Evolutionary conservation across 2,797 vertebrate species (phyloP).

Genomic region (Echiichthys vipera): DNA sequence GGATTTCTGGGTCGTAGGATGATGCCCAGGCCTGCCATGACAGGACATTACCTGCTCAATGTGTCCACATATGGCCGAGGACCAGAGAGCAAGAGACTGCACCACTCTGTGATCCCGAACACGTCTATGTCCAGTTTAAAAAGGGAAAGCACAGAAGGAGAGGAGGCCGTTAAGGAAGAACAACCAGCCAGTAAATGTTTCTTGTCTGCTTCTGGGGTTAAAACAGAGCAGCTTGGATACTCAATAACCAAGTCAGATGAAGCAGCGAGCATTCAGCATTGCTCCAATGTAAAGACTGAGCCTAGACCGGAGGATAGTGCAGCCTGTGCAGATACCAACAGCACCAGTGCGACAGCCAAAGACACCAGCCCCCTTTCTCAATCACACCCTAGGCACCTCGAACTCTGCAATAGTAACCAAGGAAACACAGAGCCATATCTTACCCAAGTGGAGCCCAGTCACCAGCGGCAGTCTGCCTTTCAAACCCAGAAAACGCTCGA

Average conservation of each 20-base stretch:
- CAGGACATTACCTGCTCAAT: slow-evolving; percentile 97
- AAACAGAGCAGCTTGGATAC: slow-evolving; percentile 81
- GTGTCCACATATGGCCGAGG: slow-evolving; percentile 95
- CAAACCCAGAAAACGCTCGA: slow-evolving; percentile 82
- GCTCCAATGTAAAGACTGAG: slow-evolving; percentile 79
- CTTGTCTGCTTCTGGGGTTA: slow-evolving; percentile 49
- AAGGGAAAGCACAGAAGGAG: slow-evolving; percentile 77
- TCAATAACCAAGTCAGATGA: slow-evolving; percentile 46
- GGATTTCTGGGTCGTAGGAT: slow-evolving; percentile 91
- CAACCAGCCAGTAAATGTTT: slow-evolving; percentile 64
- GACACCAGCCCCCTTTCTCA: slow-evolving; percentile 84
- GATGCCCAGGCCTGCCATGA: slow-evolving; percentile 92
- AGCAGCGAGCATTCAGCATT: slow-evolving; percentile 38
- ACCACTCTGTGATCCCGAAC: slow-evolving; percentile 75
- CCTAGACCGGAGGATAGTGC: slow-evolving; percentile 61
- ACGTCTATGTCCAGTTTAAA: slow-evolving; percentile 74
- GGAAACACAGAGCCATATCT: slow-evolving; percentile 83
- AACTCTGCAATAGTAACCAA: slow-evolving; percentile 77
- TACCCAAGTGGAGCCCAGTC: slow-evolving; percentile 63
- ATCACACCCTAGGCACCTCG: slow-evolving; percentile 81
- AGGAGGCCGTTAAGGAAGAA: slow-evolving; percentile 66
- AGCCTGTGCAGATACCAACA: slow-evolving; percentile 50
- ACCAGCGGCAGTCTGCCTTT: slow-evolving; percentile 79
- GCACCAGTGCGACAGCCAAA: slow-evolving; percentile 81
- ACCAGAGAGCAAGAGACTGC: slow-evolving; percentile 88